Evolutionary conservation across 2,113 vertebrate species (phyloP).

Genomic region (Cyprinodon brontotheroides): DNA sequence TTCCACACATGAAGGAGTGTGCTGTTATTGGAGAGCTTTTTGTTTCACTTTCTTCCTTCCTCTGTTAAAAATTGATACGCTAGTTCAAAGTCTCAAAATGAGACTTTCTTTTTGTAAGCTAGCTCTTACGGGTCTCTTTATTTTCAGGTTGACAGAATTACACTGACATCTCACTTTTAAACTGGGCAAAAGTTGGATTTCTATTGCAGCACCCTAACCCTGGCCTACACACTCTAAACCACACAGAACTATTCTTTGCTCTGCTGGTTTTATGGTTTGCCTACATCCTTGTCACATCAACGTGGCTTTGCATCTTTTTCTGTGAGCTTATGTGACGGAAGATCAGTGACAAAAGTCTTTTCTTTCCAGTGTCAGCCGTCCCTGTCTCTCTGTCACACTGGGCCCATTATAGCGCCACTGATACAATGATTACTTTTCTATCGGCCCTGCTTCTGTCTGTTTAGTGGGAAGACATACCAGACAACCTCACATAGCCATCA

Average conservation of each 20-base stretch:
- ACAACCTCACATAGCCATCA: slow-evolving; percentile 16
- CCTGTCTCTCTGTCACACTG: slow-evolving; percentile 70
- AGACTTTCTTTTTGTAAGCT: slow-evolving; percentile 24
- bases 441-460: neutral
- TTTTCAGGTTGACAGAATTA: slow-evolving; percentile 19
- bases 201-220: slow-evolving; percentile 36
- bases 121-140: slow-evolving; percentile 13
- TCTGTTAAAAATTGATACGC: slow-evolving; percentile 9
- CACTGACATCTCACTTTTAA: slow-evolving; percentile 25
- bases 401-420: slow-evolving; percentile 54
- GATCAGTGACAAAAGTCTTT: slow-evolving; percentile 68
- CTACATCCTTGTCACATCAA: slow-evolving; percentile 60
- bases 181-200: slow-evolving; percentile 20
- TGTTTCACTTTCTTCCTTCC: slow-evolving; percentile 11
- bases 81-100: slow-evolving; percentile 18
- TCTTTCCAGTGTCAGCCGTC: slow-evolving; percentile 76
- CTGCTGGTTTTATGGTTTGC: slow-evolving; percentile 28
- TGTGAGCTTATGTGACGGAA: slow-evolving; percentile 66
- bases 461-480: slow-evolving; percentile 28
- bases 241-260: slow-evolving; percentile 36
- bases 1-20: slow-evolving; percentile 1
- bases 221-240: slow-evolving; percentile 10
- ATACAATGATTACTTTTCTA: slow-evolving; percentile 72
- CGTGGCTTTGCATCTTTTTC: slow-evolving; percentile 49
- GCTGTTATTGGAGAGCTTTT: neutral